phyloP scores from a whole-genome alignment of 2,888 invertebrate species.

The Cheilosia vulpina region DNA sequence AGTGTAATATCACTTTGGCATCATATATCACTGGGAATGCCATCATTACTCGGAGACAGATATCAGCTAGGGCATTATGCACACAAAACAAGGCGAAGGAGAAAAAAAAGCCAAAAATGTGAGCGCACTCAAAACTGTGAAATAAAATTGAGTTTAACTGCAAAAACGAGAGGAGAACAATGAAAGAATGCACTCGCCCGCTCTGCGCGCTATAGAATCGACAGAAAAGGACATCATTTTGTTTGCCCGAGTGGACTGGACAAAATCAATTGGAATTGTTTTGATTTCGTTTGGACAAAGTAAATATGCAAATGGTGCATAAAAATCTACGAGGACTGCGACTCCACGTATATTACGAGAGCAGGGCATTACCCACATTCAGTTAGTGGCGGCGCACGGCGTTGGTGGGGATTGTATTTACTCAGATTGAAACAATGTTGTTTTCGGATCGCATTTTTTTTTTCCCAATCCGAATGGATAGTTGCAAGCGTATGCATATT shows the following conservation, averaged over 20 bases:
- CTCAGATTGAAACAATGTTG: constrained; percentile 72
- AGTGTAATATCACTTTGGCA: constrained; percentile 66
- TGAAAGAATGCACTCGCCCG: neutral
- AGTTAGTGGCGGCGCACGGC: neutral
- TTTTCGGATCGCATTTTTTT: constrained; percentile 55
- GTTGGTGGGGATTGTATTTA: constrained; percentile 35
- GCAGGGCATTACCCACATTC: constrained; percentile 44
- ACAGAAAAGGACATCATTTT: constrained; percentile 71
- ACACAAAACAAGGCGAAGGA: constrained; percentile 10
- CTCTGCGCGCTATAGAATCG: neutral
- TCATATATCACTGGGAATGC: constrained; percentile 70
- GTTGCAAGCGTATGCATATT: constrained; percentile 38
- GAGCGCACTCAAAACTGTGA: constrained; percentile 59
- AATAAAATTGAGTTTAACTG: constrained; percentile 59
- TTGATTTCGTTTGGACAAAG: constrained; percentile 74
- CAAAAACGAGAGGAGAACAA: constrained; percentile 23
- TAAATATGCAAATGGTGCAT: constrained; percentile 75
- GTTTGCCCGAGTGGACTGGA: constrained; percentile 66
- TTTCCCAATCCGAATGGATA: constrained; percentile 31
- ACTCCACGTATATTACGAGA: neutral
- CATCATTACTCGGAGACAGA: constrained; percentile 70
- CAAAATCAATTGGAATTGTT: constrained; percentile 74
- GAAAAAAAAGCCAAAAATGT: neutral
- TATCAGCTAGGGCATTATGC: constrained; percentile 57
- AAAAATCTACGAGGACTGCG: constrained; percentile 61